Evolutionary conservation across 2,888 invertebrate species (phyloP), one percentile per base, ranked within the genome.

Genomic region (Hypolimnas misippus): DNA sequence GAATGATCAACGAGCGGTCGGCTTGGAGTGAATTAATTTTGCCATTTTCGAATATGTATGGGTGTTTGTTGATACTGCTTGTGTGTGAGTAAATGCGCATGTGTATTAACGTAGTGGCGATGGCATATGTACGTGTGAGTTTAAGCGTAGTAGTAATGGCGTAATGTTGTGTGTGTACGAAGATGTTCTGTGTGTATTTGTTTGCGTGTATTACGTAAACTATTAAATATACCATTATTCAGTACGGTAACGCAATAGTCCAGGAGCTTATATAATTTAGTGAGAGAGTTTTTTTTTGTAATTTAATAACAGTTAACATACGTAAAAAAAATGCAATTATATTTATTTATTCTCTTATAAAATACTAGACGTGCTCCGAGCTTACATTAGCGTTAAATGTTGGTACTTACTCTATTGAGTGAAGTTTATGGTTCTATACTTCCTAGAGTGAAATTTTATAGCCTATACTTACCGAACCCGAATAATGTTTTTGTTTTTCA

Each of bases 1-100:
- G 67, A 70, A 73, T 76, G 76, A 76, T 76, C 75, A 72, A 75
- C 70, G 73, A 70, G 53, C 33, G 59, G 59, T 60, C 29, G 46
- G 59, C 38, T 54, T 46, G 17, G 44, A 76, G 73, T 77, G 70
- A 69, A 71, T 73, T 75, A 71, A 73, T 76, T 70, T 71, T 70
- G 70, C 67, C 46, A 46, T 53, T 38, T 38, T 29, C 54, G 46
- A 35, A 53, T 38, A 49, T 53, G 33, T 42, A 8, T 8, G 16
- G n/a, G 16, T 5, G 12, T 49, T 29, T 49, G 14, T 49, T 8
- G n/a, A 49, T 29, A n/a, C 21, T n/a, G 46, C 49, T 29, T 25
- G 49, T 49, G 49, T 49, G 49, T 29, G 19, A 14, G 44, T n/a
- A 14, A 14, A 49, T 14, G 29, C 7, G 21, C 6, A n/a, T 21